Conservation (phyloP, 2,113 vertebrate species). For the Sinocyclocheilus grahami region DNA sequence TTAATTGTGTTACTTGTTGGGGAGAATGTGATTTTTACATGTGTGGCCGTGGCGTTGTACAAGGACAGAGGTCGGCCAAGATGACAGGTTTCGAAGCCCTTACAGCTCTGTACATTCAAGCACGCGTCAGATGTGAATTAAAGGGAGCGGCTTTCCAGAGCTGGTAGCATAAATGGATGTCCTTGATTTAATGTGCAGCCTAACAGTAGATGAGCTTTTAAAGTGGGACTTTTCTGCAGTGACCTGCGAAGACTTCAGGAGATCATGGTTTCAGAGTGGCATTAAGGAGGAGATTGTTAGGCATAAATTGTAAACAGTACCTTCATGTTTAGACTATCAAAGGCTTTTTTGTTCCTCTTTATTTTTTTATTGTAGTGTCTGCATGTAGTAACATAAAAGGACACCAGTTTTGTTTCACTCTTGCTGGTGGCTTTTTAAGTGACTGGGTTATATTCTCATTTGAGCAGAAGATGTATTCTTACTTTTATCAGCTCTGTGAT, state of each 20-base stretch:
- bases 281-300: neutral
- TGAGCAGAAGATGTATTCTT: slow-evolving; percentile 26
- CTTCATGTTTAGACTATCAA: neutral
- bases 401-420: slow-evolving; percentile 16
- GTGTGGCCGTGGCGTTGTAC: neutral
- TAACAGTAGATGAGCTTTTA: slow-evolving; percentile 20
- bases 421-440: slow-evolving; percentile 31
- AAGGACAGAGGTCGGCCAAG: neutral
- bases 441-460: slow-evolving; percentile 31
- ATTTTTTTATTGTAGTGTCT: slow-evolving; percentile 26
- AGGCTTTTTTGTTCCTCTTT: neutral
- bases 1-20: slow-evolving; percentile 25
- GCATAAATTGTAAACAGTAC: neutral
- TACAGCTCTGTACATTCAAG: slow-evolving; percentile 10
- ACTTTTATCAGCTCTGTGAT: slow-evolving; percentile 12
- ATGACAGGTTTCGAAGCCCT: slow-evolving; percentile 3
- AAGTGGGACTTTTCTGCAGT: neutral
- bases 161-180: neutral
- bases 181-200: slow-evolving; percentile 6
- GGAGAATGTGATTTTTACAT: slow-evolving; percentile 31
- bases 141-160: neutral
- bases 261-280: neutral
- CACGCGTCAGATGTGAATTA: slow-evolving; percentile 5
- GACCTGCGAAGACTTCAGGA: neutral
- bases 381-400: slow-evolving; percentile 28